Conservation (phyloP, 2,888 invertebrate genomes). For the Nezara viridula region DNA sequence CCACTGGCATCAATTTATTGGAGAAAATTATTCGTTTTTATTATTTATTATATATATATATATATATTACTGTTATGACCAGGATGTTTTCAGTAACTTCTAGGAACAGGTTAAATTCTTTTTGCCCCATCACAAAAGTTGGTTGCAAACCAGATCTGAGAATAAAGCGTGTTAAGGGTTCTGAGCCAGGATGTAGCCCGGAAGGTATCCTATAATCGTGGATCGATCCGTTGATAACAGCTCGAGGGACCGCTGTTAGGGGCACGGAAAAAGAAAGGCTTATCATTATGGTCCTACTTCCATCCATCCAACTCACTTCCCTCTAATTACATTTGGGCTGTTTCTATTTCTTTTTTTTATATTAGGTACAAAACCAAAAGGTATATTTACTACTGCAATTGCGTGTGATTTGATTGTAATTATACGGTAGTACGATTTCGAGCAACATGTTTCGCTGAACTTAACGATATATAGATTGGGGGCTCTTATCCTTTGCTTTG, state of each 20-base stretch:
- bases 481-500: too few species aligned
- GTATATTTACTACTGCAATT: background rate
- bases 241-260: background rate
- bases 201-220: conserved; percentile 7
- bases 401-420: background rate
- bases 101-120: background rate
- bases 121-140: background rate
- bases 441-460: background rate
- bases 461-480: background rate
- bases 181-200: background rate
- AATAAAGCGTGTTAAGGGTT: background rate
- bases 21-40: too few species aligned
- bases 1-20: too few species aligned
- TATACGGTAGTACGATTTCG: background rate
- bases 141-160: background rate
- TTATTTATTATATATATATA: too few species aligned
- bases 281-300: conserved; percentile 22
- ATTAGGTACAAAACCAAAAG: background rate
- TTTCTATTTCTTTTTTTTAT: background rate
- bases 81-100: background rate
- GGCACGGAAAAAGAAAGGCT: conserved; percentile 38
- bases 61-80: background rate
- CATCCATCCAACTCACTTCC: background rate
- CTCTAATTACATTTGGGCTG: background rate
- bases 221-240: conserved; percentile 13